phyloP scores from a whole-genome alignment of 2,113 vertebrate genomes.

The Heliornis fulica region DNA sequence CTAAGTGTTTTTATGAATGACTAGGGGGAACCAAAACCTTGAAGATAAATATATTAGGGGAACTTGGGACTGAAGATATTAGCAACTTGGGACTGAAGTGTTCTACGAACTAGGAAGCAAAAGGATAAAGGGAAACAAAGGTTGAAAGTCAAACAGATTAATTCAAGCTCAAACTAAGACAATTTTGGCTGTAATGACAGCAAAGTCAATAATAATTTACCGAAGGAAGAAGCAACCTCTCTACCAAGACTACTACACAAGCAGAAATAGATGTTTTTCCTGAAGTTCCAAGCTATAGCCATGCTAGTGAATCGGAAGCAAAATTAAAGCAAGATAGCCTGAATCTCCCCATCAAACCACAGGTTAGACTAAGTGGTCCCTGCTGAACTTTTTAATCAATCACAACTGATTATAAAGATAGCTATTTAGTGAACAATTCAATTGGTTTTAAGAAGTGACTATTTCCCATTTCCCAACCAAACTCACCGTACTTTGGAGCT shows the following conservation, averaged over 20 bases:
- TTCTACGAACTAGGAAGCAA: neutral
- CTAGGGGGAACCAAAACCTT: neutral
- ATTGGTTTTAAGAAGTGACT: neutral
- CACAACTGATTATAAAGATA: neutral
- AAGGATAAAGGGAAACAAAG: neutral
- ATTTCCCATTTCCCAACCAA: neutral
- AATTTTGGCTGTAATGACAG: neutral
- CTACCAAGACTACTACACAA: neutral
- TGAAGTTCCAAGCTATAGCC: neutral
- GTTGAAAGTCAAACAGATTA: neutral
- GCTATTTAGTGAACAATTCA: neutral
- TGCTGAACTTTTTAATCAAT: neutral
- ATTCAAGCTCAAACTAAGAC: neutral
- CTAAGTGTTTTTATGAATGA: conserved; percentile 8
- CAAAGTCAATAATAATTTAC: neutral
- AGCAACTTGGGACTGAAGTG: neutral
- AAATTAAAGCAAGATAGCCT: neutral
- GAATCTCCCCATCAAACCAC: neutral
- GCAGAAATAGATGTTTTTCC: neutral
- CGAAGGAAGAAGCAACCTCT: neutral
- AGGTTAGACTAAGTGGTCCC: neutral
- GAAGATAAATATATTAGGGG: neutral
- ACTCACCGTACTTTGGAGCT: neutral
- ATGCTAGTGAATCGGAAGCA: neutral
- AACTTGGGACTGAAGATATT: neutral